Conservation (phyloP, 2,113 vertebrate genomes). For the Budorcas taxicolor region DNA sequence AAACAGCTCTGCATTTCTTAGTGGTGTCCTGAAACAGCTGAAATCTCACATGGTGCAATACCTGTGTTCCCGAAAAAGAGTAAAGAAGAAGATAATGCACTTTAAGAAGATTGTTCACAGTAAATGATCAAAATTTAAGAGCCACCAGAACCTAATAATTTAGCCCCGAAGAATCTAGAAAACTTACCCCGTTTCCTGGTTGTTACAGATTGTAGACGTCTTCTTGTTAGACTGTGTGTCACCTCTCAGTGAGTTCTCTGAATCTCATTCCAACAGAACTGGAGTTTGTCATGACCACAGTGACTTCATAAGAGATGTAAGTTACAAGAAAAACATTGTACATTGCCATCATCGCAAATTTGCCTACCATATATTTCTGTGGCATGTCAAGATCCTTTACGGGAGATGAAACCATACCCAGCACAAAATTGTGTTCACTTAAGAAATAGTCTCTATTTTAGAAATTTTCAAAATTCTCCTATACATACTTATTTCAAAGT, state of each 20-base stretch:
- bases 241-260: constrained; percentile 1
- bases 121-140: background rate
- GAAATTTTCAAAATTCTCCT: background rate
- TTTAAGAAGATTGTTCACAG: background rate
- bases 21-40: background rate
- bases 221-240: background rate
- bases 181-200: background rate
- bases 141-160: background rate
- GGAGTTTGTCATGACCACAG: constrained; percentile 30
- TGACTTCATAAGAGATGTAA: constrained; percentile 37
- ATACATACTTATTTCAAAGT: background rate
- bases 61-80: background rate
- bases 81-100: background rate
- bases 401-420: constrained; percentile 10
- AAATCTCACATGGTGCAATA: background rate
- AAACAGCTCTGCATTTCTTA: background rate
- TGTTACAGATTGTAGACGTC: constrained; percentile 21
- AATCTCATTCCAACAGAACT: background rate
- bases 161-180: background rate
- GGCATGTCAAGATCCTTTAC: background rate
- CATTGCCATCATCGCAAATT: background rate
- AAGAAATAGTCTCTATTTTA: constrained; percentile 16
- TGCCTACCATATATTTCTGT: constrained; percentile 12
- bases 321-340: constrained; percentile 44
- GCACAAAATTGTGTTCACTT: background rate